Base-by-base conservation (phyloP, 1,140 invertebrate species). In the Zaprionus capensis region DNA sequence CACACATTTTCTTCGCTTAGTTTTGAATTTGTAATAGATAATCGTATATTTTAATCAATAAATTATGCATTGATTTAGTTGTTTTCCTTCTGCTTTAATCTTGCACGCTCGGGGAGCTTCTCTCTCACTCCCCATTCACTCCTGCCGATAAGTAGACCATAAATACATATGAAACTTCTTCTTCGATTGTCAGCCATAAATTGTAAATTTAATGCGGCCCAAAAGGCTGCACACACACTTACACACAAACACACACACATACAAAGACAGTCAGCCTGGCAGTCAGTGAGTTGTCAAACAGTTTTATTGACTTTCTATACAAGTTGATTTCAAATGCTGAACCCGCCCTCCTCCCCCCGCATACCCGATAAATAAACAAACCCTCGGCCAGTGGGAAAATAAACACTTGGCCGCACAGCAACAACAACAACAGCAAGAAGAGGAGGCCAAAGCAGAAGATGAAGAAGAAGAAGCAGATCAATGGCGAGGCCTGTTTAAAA, bases 301-400 rank as follows among this genome's bases (percentile, higher is more conserved):
- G 66, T 81, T 81, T 81, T 79, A 85, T 85, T 85, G 82, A 85
- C 82, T 85, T 79, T 85, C 75, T 67, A 67, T 78, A 78, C 63
- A 85, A 84, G 68, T 84, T 46, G 66, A 77, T 70, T 63, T 80
- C 49, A 36, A 36, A 61, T 34, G 41, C 41, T 46, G 7, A 20
- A 1, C 17, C 26, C 24, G 0, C 31, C 31, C 5, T 58, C 20
- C 4, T 7, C 15, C 28, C 36, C n/a, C 31, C 41, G 17, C 36
- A 31, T 20, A 36, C 12, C 17, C 58, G 58, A 67, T 41, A 82
- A 76, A 71, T 71, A 75, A 68, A 78, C 80, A 81, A 74, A 76
- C 46, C 57, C 22, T 20, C 51, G 64, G 56, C 66, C 76, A 81
- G 70, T 81, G 74, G 78, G 74, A 85, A 84, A 78, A 69, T 72